These are phyloP conservation scores for Escarpia spicata DNA, from an alignment of 2,888 invertebrate genomes.

Conservation along the genomic window DNA sequence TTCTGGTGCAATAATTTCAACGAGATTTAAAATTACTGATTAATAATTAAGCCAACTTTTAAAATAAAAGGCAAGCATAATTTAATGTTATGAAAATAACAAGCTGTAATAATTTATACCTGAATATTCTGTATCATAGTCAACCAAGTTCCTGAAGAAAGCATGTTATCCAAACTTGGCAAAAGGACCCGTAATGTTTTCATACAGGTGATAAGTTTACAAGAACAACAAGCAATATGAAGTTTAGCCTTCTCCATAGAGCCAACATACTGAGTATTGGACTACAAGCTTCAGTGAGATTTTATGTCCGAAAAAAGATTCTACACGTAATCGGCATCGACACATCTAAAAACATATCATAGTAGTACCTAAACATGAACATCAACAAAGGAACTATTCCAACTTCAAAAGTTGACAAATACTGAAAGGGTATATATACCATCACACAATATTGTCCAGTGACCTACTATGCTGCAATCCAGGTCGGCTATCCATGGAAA, in stretches of 20 bases:
- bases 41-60: neutral
- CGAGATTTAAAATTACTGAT: neutral
- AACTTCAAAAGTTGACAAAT: neutral
- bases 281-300: neutral
- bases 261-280: neutral
- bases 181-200: neutral
- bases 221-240: neutral
- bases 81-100: neutral
- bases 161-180: neutral
- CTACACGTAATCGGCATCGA: neutral
- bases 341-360: neutral
- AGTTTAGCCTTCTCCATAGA: neutral
- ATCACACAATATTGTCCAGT: neutral
- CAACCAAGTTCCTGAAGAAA: neutral
- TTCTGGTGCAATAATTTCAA: neutral
- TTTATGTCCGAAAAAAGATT: neutral
- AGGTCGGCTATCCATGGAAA: neutral
- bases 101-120: neutral
- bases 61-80: neutral
- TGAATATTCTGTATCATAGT: neutral
- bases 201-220: neutral
- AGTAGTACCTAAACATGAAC: neutral
- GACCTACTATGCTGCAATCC: neutral
- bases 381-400: neutral
- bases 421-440: slow-evolving; percentile 7